Conservation (phyloP, 2,888 invertebrate species). For the Pachycephus smyrnensis region DNA sequence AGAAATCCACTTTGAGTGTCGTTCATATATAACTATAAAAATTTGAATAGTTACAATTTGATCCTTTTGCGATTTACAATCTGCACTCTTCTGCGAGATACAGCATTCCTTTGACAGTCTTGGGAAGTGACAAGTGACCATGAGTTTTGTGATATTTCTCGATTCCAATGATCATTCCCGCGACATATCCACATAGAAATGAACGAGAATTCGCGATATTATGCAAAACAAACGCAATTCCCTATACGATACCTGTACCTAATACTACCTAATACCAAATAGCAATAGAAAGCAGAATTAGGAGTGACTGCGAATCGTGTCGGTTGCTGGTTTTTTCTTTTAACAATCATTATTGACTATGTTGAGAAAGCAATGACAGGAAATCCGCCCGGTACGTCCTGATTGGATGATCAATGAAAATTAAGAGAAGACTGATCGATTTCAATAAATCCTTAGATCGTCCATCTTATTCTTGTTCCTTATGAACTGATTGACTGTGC, state of each 20-base stretch:
- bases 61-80: not conserved
- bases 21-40: not conserved
- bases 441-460: not conserved
- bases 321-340: not conserved
- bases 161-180: slow-evolving; percentile 10
- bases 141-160: slow-evolving; percentile 55
- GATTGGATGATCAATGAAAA: not conserved
- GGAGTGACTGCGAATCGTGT: not conserved
- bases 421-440: not conserved
- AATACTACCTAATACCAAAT: not conserved
- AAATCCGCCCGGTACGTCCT: too few species aligned
- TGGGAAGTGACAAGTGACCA: slow-evolving; percentile 66
- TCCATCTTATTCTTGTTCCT: not conserved
- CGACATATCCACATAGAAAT: not conserved
- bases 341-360: not conserved
- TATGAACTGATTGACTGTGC: slow-evolving; percentile 49
- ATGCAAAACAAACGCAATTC: not conserved
- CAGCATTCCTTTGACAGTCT: slow-evolving; percentile 21
- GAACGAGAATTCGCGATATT: not conserved
- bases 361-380: too few species aligned
- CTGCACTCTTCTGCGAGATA: slow-evolving; percentile 6
- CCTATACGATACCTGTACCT: not conserved
- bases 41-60: not conserved
- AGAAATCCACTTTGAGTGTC: not conserved
- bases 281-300: not conserved